phyloP scores from a whole-genome alignment of 2,797 vertebrate species.

The Silurus aristotelis region DNA sequence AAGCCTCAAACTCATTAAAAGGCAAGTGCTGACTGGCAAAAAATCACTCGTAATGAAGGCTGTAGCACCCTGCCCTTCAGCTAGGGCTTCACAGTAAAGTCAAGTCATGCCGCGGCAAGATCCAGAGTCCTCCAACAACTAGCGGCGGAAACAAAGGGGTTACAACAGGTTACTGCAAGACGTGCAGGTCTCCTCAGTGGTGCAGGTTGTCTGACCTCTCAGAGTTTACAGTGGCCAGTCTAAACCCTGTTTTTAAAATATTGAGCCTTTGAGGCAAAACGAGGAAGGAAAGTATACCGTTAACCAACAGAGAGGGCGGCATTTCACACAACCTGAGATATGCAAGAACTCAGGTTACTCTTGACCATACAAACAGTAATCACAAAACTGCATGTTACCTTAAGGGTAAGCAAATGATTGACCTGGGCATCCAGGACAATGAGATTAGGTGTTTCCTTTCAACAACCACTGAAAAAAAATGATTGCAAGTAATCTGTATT shows the following conservation, averaged over 20 bases:
- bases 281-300: background rate
- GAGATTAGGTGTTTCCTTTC: background rate
- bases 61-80: slow-evolving; percentile 3
- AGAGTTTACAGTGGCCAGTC: background rate
- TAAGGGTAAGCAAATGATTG: background rate
- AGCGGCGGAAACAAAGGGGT: background rate
- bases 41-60: slow-evolving; percentile 1
- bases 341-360: background rate
- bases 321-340: background rate
- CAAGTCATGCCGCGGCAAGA: background rate
- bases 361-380: background rate
- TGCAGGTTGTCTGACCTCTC: background rate
- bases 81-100: background rate
- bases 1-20: slow-evolving; percentile 14
- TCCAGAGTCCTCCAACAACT: background rate
- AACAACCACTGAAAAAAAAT: background rate
- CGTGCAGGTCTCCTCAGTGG: background rate
- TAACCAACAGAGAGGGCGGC: background rate
- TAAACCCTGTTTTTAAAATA: slow-evolving; percentile 23
- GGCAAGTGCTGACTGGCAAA: slow-evolving; percentile 32
- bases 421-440: background rate
- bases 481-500: background rate
- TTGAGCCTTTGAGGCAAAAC: background rate
- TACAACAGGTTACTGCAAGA: background rate
- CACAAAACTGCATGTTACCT: background rate